Evolutionary conservation across 1,140 invertebrate genomes (phyloP).

Genomic region (Drosophila hydei): DNA sequence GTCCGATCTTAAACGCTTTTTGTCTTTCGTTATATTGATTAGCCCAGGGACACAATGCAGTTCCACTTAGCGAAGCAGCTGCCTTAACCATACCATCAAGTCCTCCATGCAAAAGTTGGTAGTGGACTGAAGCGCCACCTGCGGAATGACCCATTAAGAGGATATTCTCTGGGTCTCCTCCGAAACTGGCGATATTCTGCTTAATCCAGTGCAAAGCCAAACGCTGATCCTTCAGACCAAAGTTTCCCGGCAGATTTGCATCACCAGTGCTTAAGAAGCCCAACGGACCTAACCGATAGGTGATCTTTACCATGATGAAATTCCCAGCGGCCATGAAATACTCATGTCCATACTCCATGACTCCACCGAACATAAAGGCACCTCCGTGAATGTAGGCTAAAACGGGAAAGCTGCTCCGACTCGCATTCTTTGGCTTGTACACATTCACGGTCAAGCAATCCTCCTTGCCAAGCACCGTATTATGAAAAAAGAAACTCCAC

Average conservation of each 20-base stretch:
- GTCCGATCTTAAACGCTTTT: conserved; percentile 85
- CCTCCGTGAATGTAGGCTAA: conserved; percentile 85
- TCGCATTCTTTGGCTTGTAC: conserved; percentile 64
- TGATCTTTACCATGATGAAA: conserved; percentile 87
- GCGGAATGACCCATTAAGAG: conserved; percentile 86
- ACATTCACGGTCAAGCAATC: conserved; percentile 83
- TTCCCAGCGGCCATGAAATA: conserved; percentile 86
- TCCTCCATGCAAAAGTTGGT: conserved; percentile 86
- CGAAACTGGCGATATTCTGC: conserved; percentile 86
- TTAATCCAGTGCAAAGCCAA: conserved; percentile 87
- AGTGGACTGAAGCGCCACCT: conserved; percentile 86
- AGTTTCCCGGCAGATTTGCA: conserved; percentile 86
- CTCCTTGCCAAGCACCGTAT: conserved; percentile 60
- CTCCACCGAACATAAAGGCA: conserved; percentile 84
- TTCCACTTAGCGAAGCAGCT: conserved; percentile 62
- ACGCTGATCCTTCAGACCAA: conserved; percentile 88
- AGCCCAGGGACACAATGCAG: conserved; percentile 66
- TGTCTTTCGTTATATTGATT: conserved; percentile 85
- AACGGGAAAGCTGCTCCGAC: conserved; percentile 72
- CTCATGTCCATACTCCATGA: conserved; percentile 81
- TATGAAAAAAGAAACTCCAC: conserved; percentile 37
- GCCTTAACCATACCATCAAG: conserved; percentile 60
- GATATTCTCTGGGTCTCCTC: conserved; percentile 86
- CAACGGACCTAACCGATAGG: conserved; percentile 87
- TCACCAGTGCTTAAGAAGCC: conserved; percentile 87